Evolutionary conservation across 2,113 vertebrate genomes (phyloP).

Genomic region (Pelusios castaneus): DNA sequence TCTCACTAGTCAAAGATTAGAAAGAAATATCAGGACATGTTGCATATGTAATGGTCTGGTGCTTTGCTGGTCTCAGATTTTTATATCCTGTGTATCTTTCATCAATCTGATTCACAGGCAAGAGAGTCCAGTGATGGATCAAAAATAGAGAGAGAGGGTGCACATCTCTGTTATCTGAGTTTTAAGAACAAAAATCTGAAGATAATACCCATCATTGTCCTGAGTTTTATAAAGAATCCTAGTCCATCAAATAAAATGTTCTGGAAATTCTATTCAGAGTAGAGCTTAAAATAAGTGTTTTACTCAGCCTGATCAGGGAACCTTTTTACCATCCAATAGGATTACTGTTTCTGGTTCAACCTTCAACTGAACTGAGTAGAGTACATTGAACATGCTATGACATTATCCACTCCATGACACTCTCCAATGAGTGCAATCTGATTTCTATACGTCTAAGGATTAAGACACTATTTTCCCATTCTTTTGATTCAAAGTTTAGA

Average conservation of each 20-base stretch:
- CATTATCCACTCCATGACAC: slow-evolving; percentile 32
- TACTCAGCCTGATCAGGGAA: slow-evolving; percentile 1
- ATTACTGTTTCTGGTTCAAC: slow-evolving; percentile 36
- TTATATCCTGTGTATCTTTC: neutral
- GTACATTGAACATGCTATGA: slow-evolving; percentile 17
- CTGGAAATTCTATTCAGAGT: slow-evolving; percentile 43
- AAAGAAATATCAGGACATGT: neutral
- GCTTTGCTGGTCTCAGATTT: neutral
- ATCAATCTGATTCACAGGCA: neutral
- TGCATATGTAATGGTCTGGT: neutral
- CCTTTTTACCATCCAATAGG: neutral
- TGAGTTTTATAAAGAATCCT: slow-evolving; percentile 18
- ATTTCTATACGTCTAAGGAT: neutral
- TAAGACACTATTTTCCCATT: neutral
- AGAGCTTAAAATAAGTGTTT: slow-evolving; percentile 6
- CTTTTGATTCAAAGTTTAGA: neutral
- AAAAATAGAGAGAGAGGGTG: neutral
- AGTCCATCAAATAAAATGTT: slow-evolving; percentile 31
- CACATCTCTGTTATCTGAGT: neutral
- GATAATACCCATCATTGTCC: slow-evolving; percentile 1
- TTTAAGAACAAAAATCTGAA: neutral
- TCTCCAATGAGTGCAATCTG: neutral
- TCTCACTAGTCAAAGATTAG: neutral
- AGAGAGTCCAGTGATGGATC: neutral
- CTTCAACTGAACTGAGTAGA: slow-evolving; percentile 53